Evolutionary conservation across 2,113 vertebrate genomes (phyloP), one percentile per base, ranked within the genome.

Genomic region (Nerophis ophidion): DNA sequence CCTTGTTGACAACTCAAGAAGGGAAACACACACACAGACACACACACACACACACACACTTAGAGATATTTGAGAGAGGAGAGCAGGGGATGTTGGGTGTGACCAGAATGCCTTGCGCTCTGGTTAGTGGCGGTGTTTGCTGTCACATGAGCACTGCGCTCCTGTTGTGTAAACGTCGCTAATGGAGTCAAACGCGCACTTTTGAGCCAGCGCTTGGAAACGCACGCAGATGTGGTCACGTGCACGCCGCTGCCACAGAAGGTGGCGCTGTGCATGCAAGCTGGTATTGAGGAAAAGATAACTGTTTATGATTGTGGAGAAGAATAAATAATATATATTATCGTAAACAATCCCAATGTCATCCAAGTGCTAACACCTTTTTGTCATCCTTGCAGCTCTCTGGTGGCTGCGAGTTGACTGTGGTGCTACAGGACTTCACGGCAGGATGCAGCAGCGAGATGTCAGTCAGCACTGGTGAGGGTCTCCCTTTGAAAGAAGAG

Each of bases 381-480:
- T 8, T 68, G 0, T 73, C 26, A 6, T 65, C 10, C 5, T 14
- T 35, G 57, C 72, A 99, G 96, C 89, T 99, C 84, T 98, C 97
- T 57, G 95, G 96, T 4, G 97, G 97, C 8, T 98, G 94, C 72
- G 97, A 99, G 87, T 58, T 98, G 84, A 98, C 96, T 0, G 95
- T 97, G 57, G 95, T 97, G 71, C 92, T 98, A 36, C 95, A 98
- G 84, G 96, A 99, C 89, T 98, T 96, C 83, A 91, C 84, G 5
- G 94, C 95, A 0, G 81, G 91, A 77, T 93, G 93, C 77, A 86
- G 71, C 62, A 73, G 81, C 0, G 86, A 87, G 73, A 80, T 87
- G 67, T 82, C 86, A 0, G 75, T 87, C 69, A 72, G 61, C 72
- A 84, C 86, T 33, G 86, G 86, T 87, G 60, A 81, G 73, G 16